These are phyloP conservation scores for Willowsia nigromaculata DNA, from an alignment of 2,888 invertebrate genomes.

Conservation along the genomic window DNA sequence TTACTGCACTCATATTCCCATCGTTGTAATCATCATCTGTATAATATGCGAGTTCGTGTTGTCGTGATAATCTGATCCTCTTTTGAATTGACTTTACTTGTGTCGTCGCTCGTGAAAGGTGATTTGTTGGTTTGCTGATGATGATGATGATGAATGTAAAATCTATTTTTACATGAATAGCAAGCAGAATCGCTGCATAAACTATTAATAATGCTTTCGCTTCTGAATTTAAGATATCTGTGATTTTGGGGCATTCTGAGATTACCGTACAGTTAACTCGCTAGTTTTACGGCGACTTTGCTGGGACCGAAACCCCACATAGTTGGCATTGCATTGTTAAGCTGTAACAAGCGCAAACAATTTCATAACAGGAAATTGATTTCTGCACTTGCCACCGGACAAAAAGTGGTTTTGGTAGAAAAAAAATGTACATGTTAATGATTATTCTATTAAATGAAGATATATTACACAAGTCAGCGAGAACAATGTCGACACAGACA, in stretches of 20 bases:
- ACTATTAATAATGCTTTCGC: background rate
- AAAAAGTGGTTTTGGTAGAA: slow-evolving; percentile 5
- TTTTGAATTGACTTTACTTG: background rate
- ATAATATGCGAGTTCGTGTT: background rate
- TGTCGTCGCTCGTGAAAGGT: slow-evolving; percentile 21
- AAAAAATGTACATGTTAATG: background rate
- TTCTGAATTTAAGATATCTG: background rate
- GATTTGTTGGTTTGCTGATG: slow-evolving; percentile 4
- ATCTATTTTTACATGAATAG: background rate
- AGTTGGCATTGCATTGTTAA: slow-evolving; percentile 10
- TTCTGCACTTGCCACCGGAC: slow-evolving; percentile 57
- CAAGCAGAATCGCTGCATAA: background rate
- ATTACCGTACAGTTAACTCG: background rate
- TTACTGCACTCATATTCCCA: background rate
- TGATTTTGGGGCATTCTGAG: slow-evolving; percentile 34
- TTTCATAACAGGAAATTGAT: slow-evolving; percentile 60
- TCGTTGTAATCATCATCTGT: slow-evolving; percentile 22
- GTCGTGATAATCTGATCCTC: slow-evolving; percentile 37
- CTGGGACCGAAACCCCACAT: background rate
- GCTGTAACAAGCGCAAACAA: background rate
- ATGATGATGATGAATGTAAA: slow-evolving; percentile 3
- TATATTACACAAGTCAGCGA: background rate
- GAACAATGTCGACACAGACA: slow-evolving; percentile 52
- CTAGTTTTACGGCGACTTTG: background rate
- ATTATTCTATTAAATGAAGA: slow-evolving; percentile 49